Base-by-base conservation (phyloP, 2,888 invertebrate species). In the Cataglyphis albicans region DNA sequence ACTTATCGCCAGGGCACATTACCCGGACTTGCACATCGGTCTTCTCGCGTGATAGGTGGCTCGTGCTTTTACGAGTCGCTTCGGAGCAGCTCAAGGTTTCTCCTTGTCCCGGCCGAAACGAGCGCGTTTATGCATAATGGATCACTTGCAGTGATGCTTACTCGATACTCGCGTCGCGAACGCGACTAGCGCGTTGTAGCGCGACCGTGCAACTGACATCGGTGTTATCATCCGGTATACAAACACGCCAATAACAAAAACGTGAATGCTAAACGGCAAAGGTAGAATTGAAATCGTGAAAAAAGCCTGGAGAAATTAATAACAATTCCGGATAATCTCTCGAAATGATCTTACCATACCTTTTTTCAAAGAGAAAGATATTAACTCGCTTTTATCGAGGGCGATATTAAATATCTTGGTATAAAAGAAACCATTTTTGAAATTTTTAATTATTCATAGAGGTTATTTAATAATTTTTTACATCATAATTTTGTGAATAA, bases 81-180 rank as follows among this genome's bases (percentile, higher is more conserved):
- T 15, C 73, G 21, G 73, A 68, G 48, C 10, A 55, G 48, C 57
- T 76, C 76, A 81, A 86, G 86, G 84, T 63, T 78, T 73, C 81
- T 78, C 76, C 81, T 81, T 74, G 81, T 84, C 21, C 21, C 65
- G 74, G 73, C 78, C 70, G 55, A 67, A 81, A 12, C 81, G 52
- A 75, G 76, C 81, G 65, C 83, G 86, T 86, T 81, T 86, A 86
- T 86, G 84, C 87, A 87, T 86, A 87, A 86, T 87, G 87, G 82
- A 87, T 82, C 84, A 82, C 75, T 59, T 10, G 21, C 44, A 12
- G 44, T 72, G 72, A 70, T 78, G 78, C 78, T 78, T 78, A 70
- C 70, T 67, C 67, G 78, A 80, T 72, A 72, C 72, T 80, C 38
- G 78, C 72, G 32, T 35, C 10, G 59, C 59, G 32, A 59, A 3